Base-by-base conservation (phyloP, 2,888 invertebrate genomes). In the Oeneis ivallda region DNA sequence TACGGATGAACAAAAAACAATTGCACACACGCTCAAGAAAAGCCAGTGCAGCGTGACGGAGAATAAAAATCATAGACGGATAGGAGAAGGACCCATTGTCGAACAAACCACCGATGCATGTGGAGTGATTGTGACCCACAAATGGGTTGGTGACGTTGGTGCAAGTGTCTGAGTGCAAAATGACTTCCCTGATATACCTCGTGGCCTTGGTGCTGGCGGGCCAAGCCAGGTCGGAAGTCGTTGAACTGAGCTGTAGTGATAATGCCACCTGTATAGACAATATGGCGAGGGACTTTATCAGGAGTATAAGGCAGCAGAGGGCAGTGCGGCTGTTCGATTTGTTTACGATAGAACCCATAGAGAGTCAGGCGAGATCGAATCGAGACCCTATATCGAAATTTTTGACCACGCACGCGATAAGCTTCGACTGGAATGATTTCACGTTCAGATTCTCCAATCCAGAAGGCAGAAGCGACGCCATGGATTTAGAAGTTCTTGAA, bases 201-300 rank as follows among this genome's bases (percentile, higher is more conserved):
- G 72, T 90, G 70, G 84, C 85, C 74, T 79, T 87, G 64, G 74
- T 85, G 75, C 73, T 87, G 70, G 75, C 87, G 71, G 84, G 85
- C 61, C 82, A 83, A 65, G 84, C 80, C 70, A 75, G 76, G 62
- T 84, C 85, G 65, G 81, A 70, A 19, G 72, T 85, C 58, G 83
- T 89, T 67, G 87, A 92, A 74, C 74, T 92, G 37, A 86, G 82
- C 74, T 94, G 94, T 83, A 92, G 92, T 80, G 94, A 94, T 75
- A 94, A 94, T 81, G 93, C 93, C 41, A 93, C 93, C 68, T 94
- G 94, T 74, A 87, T 94, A 45, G 89, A 93, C 64, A 74, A 84
- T 43, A 80, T 94, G 76, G 87, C 93, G 19, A 88, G 81, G 68
- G 89, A 93, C 70, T 85, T 94, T 59, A 79, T 92, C 65, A 87